phyloP scores from a whole-genome alignment of 2,113 vertebrate species.

The Oryzias melastigma region DNA sequence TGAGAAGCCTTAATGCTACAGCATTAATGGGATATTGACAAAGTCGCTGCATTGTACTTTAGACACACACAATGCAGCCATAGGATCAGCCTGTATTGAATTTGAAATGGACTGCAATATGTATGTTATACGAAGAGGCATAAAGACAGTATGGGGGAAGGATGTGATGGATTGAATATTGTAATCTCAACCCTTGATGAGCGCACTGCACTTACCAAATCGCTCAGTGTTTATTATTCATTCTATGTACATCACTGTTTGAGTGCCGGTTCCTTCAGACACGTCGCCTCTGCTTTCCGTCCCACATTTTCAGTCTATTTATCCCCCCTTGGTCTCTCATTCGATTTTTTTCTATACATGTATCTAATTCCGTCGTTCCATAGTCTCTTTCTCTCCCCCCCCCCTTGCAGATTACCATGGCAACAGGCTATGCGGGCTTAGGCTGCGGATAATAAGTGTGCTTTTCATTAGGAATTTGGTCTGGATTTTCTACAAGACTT shows the following conservation, averaged over 20 bases:
- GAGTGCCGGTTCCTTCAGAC: slow-evolving; percentile 9
- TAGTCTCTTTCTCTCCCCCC: neutral
- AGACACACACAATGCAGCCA: slow-evolving; percentile 40
- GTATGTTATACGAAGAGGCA: slow-evolving; percentile 20
- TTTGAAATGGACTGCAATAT: slow-evolving; percentile 44
- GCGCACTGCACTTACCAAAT: slow-evolving; percentile 30
- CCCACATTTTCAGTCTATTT: slow-evolving; percentile 15
- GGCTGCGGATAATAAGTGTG: neutral
- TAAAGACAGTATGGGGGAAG: slow-evolving; percentile 20
- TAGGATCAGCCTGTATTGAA: slow-evolving; percentile 37
- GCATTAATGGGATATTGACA: slow-evolving; percentile 65
- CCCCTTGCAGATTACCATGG: slow-evolving; percentile 46
- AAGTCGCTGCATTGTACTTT: slow-evolving; percentile 47
- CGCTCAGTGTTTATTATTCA: slow-evolving; percentile 7
- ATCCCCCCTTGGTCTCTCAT: slow-evolving; percentile 14
- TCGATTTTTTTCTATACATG: slow-evolving; percentile 13
- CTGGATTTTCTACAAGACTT: neutral
- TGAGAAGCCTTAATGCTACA: slow-evolving; percentile 53
- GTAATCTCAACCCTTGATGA: slow-evolving; percentile 65
- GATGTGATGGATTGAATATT: slow-evolving; percentile 49
- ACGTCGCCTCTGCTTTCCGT: slow-evolving; percentile 8
- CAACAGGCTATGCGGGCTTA: slow-evolving; percentile 39
- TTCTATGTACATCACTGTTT: slow-evolving; percentile 15
- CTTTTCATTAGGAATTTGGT: slow-evolving; percentile 18
- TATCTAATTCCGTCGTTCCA: slow-evolving; percentile 8